phyloP scores from a whole-genome alignment of 2,888 invertebrate species.

The Calliphora vomitoria region DNA sequence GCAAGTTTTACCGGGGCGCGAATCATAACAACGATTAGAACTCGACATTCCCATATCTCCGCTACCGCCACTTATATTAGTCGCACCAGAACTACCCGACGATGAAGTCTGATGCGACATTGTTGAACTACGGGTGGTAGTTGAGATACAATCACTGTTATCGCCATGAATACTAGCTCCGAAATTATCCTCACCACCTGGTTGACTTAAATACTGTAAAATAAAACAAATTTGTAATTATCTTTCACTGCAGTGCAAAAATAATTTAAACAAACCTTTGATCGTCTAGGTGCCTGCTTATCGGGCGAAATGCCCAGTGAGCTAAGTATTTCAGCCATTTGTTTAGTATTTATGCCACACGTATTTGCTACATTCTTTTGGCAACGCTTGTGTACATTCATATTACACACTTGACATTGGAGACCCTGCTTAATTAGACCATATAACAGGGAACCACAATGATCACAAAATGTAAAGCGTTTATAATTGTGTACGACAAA shows the following conservation, averaged over 20 bases:
- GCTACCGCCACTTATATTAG: constrained; percentile 75
- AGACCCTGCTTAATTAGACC: constrained; percentile 98
- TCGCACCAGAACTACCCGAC: constrained; percentile 74
- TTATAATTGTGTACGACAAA: constrained; percentile 98
- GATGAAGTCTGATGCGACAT: constrained; percentile 79
- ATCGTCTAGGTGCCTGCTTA: constrained; percentile 89
- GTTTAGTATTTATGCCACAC: constrained; percentile 98
- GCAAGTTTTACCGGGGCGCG: constrained; percentile 87
- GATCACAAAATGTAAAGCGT: constrained; percentile 99
- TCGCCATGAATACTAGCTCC: constrained; percentile 84
- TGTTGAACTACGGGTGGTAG: constrained; percentile 80
- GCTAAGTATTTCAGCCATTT: constrained; percentile 96
- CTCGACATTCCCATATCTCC: constrained; percentile 77
- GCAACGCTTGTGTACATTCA: constrained; percentile 99
- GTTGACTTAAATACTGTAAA: constrained; percentile 83
- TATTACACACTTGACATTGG: constrained; percentile 97
- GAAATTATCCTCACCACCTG: constrained; percentile 85
- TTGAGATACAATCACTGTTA: constrained; percentile 78
- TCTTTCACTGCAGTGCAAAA: background rate
- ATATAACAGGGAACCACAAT: constrained; percentile 98
- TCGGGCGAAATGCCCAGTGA: constrained; percentile 96
- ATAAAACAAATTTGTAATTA: constrained; percentile 2
- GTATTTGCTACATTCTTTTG: constrained; percentile 99
- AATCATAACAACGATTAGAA: constrained; percentile 80
- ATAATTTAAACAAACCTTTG: constrained; percentile 85